phyloP scores from a whole-genome alignment of 1,140 invertebrate genomes.

The Trichonephila clavipes region DNA sequence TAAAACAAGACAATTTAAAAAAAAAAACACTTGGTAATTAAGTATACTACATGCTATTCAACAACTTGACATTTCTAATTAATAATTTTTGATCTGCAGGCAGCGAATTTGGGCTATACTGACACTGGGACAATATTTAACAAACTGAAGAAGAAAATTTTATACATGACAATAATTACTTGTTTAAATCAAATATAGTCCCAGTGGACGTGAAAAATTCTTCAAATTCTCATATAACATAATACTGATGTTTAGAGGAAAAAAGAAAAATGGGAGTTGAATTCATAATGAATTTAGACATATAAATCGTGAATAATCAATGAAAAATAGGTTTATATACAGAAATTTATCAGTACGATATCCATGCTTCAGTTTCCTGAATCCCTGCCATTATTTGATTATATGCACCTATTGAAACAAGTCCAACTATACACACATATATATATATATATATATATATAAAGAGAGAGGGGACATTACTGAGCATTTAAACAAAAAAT shows the following conservation, averaged over 20 bases:
- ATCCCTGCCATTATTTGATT: conserved; percentile 37
- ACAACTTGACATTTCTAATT: background rate
- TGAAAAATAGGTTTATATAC: conserved; percentile 23
- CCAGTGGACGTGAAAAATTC: background rate
- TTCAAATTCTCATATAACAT: conserved; percentile 16
- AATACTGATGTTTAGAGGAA: conserved; percentile 13
- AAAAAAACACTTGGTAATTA: conserved; percentile 4
- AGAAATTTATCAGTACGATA: background rate
- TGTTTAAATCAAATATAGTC: background rate
- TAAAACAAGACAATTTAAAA: background rate
- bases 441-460: background rate
- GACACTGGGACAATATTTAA: background rate
- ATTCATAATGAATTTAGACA: conserved; percentile 7
- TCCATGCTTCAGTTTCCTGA: conserved; percentile 2
- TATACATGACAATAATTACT: background rate
- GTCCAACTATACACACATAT: conserved; percentile 22
- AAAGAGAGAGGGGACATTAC: background rate
- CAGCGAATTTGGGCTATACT: background rate
- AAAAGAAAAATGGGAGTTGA: background rate
- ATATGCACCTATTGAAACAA: conserved; percentile 16
- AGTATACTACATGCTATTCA: conserved; percentile 14
- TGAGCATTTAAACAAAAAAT: background rate
- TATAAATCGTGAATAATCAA: background rate
- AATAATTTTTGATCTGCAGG: background rate
- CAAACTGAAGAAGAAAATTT: background rate